A percentile compares a stretch with the other conserved stretches of the same genome.
These are phyloP conservation scores for Collichthys lucidus DNA, from an alignment of 2,113 vertebrate species.

Conservation along the genomic window DNA sequence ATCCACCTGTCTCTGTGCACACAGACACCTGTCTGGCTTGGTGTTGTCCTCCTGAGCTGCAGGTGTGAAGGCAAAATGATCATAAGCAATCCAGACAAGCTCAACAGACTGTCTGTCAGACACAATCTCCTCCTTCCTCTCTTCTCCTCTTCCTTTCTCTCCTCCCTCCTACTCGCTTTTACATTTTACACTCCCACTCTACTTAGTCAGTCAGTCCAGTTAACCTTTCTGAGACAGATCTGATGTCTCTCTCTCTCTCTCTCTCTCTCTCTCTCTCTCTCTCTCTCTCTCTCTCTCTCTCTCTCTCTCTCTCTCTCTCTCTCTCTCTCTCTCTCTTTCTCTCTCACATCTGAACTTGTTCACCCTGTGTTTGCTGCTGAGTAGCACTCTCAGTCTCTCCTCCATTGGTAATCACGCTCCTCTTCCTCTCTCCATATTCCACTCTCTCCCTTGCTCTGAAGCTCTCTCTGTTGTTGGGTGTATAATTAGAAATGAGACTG, in stretches of 20 bases:
- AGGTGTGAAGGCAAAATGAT: slow-evolving; percentile 55
- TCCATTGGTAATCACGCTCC: slow-evolving; percentile 69
- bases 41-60: slow-evolving; percentile 53
- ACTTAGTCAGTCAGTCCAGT: slow-evolving; percentile 74
- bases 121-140: slow-evolving; percentile 64
- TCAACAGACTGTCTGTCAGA: slow-evolving; percentile 72
- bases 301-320: slow-evolving; percentile 64
- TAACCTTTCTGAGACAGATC: slow-evolving; percentile 79
- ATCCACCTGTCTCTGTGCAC: not conserved
- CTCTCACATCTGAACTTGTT: slow-evolving; percentile 68
- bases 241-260: slow-evolving; percentile 65
- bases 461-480: slow-evolving; percentile 68
- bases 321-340: slow-evolving; percentile 51
- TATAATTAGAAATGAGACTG: slow-evolving; percentile 82
- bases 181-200: slow-evolving; percentile 80
- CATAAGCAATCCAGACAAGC: slow-evolving; percentile 71
- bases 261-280: slow-evolving; percentile 54
- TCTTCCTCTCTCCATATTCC: slow-evolving; percentile 64
- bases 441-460: slow-evolving; percentile 45
- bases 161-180: slow-evolving; percentile 75
- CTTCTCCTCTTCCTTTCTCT: slow-evolving; percentile 66
- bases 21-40: slow-evolving; percentile 65
- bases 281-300: slow-evolving; percentile 48
- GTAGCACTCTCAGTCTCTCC: slow-evolving; percentile 70
- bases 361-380: slow-evolving; percentile 59